Evolutionary conservation across 2,888 invertebrate genomes (phyloP).

Genomic region (Tipula helvola): DNA sequence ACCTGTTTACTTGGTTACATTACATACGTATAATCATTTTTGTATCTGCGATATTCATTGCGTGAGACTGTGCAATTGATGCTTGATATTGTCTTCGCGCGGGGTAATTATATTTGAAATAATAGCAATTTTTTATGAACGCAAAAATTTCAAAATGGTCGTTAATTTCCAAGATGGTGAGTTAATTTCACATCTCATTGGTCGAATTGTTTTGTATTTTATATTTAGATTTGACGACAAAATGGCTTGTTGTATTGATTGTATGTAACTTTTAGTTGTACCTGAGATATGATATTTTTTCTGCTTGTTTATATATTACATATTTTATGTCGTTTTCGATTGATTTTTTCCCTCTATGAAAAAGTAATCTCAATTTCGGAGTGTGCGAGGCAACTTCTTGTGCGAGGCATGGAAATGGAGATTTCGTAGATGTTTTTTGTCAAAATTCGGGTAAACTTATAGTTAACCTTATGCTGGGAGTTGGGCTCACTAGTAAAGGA

Average conservation of each 20-base stretch:
- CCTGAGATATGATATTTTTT: too few species aligned
- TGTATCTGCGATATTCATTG: background rate
- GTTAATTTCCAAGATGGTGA: background rate
- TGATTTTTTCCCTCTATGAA: too few species aligned
- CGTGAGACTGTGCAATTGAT: background rate
- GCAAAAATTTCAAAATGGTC: background rate
- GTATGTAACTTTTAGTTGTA: too few species aligned
- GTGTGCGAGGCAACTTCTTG: too few species aligned
- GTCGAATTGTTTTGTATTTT: background rate
- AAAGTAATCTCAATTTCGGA: too few species aligned
- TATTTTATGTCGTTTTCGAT: too few species aligned
- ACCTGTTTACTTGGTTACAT: background rate
- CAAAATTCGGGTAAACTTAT: too few species aligned
- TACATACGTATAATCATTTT: background rate
- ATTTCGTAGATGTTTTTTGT: too few species aligned
- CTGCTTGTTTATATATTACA: too few species aligned
- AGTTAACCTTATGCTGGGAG: too few species aligned
- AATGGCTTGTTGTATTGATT: background rate
- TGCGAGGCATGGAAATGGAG: too few species aligned
- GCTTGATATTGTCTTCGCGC: background rate
- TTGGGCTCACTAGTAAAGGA: too few species aligned
- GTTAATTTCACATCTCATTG: background rate
- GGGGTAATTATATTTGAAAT: background rate
- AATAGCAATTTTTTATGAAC: background rate
- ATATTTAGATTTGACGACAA: background rate